Percentiles rank a stretch among this genome's conserved stretches.
Evolutionary conservation across 2,113 vertebrate species (phyloP).

Genomic region (Glareola pratincola): DNA sequence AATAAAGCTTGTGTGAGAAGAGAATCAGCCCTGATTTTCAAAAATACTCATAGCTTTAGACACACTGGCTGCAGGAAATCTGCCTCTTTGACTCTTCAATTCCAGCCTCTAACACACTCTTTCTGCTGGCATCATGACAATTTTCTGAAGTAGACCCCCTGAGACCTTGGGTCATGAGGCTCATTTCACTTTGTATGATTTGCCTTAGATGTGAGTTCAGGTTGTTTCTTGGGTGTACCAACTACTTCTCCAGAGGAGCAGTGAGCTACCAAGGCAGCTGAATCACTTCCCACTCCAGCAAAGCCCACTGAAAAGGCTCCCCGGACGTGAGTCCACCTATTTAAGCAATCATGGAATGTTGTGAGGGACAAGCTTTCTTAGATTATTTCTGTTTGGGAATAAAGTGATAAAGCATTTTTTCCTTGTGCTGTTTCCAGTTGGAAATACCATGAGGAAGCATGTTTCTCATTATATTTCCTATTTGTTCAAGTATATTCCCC

Average conservation of each 20-base stretch:
- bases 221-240: background rate
- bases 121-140: background rate
- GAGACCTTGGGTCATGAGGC: constrained; percentile 4
- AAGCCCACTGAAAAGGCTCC: background rate
- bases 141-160: constrained; percentile 13
- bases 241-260: background rate
- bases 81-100: background rate
- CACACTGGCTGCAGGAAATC: background rate
- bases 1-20: background rate
- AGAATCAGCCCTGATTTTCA: constrained; percentile 2
- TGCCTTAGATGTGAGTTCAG: background rate
- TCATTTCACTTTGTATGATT: background rate
- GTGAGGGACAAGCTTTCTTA: constrained; percentile 15
- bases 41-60: background rate
- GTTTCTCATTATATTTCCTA: constrained; percentile 65
- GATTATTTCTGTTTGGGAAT: constrained; percentile 59
- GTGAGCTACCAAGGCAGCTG: background rate
- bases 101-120: background rate
- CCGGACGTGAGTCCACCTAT: rapidly evolving
- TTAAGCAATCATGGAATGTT: background rate
- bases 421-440: constrained; percentile 56
- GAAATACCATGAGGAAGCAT: constrained; percentile 59
- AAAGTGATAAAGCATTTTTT: constrained; percentile 54
- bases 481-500: constrained; percentile 33
- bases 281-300: background rate